Evolutionary conservation across 2,797 vertebrate species (phyloP), one percentile per base, ranked within the genome.

Genomic region (Echeneis naucrates): DNA sequence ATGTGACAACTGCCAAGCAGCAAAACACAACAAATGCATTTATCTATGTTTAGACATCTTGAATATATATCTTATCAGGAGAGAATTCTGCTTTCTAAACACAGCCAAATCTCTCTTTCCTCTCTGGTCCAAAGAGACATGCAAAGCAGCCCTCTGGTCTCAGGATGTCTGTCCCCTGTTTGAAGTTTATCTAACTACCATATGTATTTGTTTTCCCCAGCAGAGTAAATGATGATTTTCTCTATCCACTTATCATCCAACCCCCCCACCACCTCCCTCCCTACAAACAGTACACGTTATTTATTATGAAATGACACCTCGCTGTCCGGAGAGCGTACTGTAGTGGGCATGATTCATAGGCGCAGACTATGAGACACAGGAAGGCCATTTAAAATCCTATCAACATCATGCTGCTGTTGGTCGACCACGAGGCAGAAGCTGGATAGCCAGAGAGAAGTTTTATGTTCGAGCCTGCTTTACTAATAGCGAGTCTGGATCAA

Each of bases 171-270:
- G 75, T 71, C 72, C 80, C 59, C 79, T 59, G 81, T 93, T 93
- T 93, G 85, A 94, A 92, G 92, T 91, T 89, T 92, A 94, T 94
- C 92, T 91, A 89, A 89, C 72, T 83, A 90, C 87, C 90, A 91
- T 87, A 89, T 90, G 91, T 83, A 89, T 87, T 90, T 85, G 84
- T 90, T 88, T 92, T 91, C 84, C 77, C 83, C 83, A 71, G 80
- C 59, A 87, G 72, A 87, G 78, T 88, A 89, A 92, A 92, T 88
- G 82, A 92, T 88, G 78, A 85, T 87, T 78, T 81, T 82, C 81
- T 84, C 73, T 74, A 80, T 86, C 80, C 78, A 86, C 89, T 91
- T 86, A 91, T 89, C 87, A 87, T 92, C 80, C 75, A 1, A 75
- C 81, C 66, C 81, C 65, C 32, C 0, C 58, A 8, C 35, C 37